phyloP scores from a whole-genome alignment of 2,797 vertebrate species.

The Eospalax fontanierii region DNA sequence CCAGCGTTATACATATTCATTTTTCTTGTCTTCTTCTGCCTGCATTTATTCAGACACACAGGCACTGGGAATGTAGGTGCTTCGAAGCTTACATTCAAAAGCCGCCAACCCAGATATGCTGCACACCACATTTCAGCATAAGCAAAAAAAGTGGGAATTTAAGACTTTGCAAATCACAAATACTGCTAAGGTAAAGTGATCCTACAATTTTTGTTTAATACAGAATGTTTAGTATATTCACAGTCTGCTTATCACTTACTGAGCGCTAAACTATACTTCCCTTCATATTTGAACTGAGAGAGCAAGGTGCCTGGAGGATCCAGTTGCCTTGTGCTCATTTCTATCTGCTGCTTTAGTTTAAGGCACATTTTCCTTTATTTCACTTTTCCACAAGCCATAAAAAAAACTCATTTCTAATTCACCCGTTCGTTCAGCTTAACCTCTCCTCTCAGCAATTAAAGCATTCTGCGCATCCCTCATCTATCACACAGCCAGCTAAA shows the following conservation, averaged over 20 bases:
- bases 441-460: conserved; percentile 99
- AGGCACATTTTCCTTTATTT: conserved; percentile 92
- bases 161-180: conserved; percentile 77
- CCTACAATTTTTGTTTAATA: conserved; percentile 48
- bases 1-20: conserved; percentile 85
- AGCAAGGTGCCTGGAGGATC: conserved; percentile 85
- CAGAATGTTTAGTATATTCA: conserved; percentile 74
- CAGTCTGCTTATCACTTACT: conserved; percentile 85
- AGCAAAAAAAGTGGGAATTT: conserved; percentile 70
- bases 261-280: conserved; percentile 80
- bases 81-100: conserved; percentile 52
- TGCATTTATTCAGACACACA: conserved; percentile 78
- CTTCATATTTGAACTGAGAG: conserved; percentile 86
- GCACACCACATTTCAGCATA: conserved; percentile 13
- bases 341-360: conserved; percentile 89
- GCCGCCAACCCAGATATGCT: conserved; percentile 44
- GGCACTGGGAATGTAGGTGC: conserved; percentile 61
- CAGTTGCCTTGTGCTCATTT: conserved; percentile 81
- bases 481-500: conserved; percentile 99
- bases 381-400: conserved; percentile 93
- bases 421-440: conserved; percentile 99
- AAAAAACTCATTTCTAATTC: conserved; percentile 98
- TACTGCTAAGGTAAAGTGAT: conserved; percentile 75
- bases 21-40: conserved; percentile 80
- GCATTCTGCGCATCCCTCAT: conserved; percentile 98